A percentile compares a stretch with the other conserved stretches of the same genome.
These are phyloP conservation scores for Nicator chloris DNA, from an alignment of 2,113 vertebrate genomes.

Conservation along the genomic window DNA sequence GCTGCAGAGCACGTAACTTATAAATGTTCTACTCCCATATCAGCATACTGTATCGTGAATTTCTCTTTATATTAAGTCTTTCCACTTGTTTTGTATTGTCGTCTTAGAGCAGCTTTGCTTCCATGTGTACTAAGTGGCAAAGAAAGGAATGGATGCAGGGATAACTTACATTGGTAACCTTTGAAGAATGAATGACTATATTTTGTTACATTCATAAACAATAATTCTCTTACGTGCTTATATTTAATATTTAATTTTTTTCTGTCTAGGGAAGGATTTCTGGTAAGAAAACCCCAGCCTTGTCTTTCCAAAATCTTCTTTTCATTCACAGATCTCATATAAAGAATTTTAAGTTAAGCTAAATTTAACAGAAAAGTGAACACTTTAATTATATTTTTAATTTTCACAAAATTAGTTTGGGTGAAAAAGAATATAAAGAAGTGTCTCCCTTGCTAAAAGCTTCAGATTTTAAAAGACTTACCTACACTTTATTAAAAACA, in stretches of 20 bases:
- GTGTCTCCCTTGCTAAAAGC: neutral
- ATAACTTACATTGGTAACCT: neutral
- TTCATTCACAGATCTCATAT: neutral
- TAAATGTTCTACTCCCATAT: neutral
- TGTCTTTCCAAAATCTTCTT: constrained; percentile 26
- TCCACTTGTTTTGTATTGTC: neutral
- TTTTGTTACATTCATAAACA: constrained; percentile 32
- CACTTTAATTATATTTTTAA: constrained; percentile 33
- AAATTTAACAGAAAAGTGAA: neutral
- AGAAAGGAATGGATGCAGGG: neutral
- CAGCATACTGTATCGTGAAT: neutral
- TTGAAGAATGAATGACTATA: constrained; percentile 5
- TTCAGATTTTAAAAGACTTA: neutral
- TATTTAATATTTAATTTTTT: neutral
- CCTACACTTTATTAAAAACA: neutral
- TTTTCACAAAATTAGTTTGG: neutral
- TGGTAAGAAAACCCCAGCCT: neutral
- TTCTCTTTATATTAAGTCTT: neutral
- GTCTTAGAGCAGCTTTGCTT: constrained; percentile 22
- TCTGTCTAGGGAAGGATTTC: neutral
- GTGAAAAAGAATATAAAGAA: neutral
- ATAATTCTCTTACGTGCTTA: neutral
- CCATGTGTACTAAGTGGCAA: constrained; percentile 15
- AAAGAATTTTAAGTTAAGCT: constrained; percentile 20
- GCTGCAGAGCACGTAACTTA: neutral